Conservation (phyloP, 2,113 vertebrate genomes). For the Anhinga anhinga region DNA sequence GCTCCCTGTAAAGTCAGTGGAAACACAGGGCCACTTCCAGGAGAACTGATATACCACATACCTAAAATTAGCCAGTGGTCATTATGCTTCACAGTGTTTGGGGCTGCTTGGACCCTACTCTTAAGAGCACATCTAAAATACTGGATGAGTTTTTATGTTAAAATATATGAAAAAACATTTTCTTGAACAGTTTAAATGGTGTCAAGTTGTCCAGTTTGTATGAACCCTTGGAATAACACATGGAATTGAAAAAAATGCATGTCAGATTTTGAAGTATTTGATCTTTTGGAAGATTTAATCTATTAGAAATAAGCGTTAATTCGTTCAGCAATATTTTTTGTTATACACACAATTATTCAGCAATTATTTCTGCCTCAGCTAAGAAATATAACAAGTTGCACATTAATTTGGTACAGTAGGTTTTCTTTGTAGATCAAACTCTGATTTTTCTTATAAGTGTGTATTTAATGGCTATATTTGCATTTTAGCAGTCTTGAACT, state of each 20-base stretch:
- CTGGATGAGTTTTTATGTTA: not conserved
- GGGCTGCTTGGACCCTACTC: not conserved
- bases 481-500: not conserved
- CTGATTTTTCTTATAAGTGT: not conserved
- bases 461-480: not conserved
- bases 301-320: not conserved
- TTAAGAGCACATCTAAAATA: not conserved
- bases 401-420: not conserved
- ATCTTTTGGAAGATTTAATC: not conserved
- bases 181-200: not conserved
- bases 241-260: not conserved
- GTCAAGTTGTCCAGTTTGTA: not conserved
- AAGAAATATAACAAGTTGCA: not conserved
- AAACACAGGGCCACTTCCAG: not conserved
- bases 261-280: not conserved
- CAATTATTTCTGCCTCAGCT: conserved; percentile 39
- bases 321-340: not conserved
- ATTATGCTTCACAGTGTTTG: not conserved
- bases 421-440: not conserved
- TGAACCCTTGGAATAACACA: not conserved
- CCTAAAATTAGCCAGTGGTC: not conserved
- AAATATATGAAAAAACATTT: not conserved
- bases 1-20: not conserved
- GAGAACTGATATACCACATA: not conserved
- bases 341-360: not conserved